Evolutionary conservation across 64 coral and sea anemone species (phyloP), one percentile per base, ranked within the genome.

Genomic region (Acropora yongei): DNA sequence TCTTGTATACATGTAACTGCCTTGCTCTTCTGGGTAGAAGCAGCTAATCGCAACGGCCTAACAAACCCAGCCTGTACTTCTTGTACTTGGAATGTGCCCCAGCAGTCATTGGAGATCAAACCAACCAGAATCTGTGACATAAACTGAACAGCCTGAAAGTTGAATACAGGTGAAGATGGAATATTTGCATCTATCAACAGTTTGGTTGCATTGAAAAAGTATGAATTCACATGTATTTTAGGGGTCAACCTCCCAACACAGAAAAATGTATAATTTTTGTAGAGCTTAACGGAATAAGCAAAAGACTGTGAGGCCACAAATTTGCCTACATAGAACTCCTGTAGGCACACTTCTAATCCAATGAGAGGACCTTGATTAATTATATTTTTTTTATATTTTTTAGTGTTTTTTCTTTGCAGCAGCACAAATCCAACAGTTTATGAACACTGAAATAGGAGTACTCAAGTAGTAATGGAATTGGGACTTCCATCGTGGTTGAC

Each of bases 111-210:
- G n/a, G n/a, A n/a, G n/a, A n/a, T n/a, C n/a, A n/a, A n/a, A n/a
- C n/a, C n/a, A n/a, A n/a, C n/a, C n/a, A n/a, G n/a, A n/a, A n/a
- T n/a, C n/a, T n/a, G n/a, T n/a, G n/a, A n/a, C n/a, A n/a, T n/a
- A n/a, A n/a, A n/a, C n/a, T n/a, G n/a, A n/a, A n/a, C n/a, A n/a
- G n/a, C n/a, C n/a, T n/a, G n/a, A n/a, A n/a, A n/a, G 55, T 57
- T 95, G 49, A 86, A 90, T 80, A 95, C 90, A 95, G 80, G 87
- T 90, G 68, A 72, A 72, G 68, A 72, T 72, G 68, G 18, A 72
- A 72, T 72, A 72, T 72, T 72, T 72, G 68, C 9, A 72, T 72
- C 68, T 72, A 72, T 72, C 68, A 72, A 72, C 68, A 72, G 68
- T 72, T 72, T 72, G 68, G 68, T 72, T 72, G 18, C 68, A 72